A percentile compares a stretch with the other conserved stretches of the same genome.
Conservation (phyloP, 2,797 vertebrate genomes). For the Sebastes dallii region DNA sequence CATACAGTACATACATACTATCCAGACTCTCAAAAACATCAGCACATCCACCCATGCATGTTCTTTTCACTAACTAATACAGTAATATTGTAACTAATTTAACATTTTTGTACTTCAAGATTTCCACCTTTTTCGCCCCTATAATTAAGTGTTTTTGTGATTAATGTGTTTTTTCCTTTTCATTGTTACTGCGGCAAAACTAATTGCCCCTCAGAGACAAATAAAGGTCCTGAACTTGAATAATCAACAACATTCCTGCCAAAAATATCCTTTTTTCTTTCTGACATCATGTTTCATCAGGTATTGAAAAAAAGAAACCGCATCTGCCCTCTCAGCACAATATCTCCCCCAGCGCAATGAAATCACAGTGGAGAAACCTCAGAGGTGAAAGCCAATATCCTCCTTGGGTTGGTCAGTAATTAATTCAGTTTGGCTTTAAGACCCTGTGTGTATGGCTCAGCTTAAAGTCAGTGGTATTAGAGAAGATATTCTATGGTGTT, state of each 20-base stretch:
- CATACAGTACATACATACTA: not conserved
- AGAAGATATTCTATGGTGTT: not conserved
- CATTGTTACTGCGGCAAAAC: too few relatives aligned
- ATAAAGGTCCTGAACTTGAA: not conserved
- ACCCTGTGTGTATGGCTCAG: not conserved
- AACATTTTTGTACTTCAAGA: not conserved
- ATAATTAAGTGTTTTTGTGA: not conserved
- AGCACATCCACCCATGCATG: not conserved
- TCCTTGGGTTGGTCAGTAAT: not conserved
- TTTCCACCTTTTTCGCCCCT: not conserved
- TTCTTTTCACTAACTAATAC: not conserved
- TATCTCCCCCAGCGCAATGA: not conserved
- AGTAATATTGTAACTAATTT: not conserved
- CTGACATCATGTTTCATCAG: constrained; percentile 23
- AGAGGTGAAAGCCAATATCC: constrained; percentile 21
- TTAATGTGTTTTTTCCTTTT: too few relatives aligned
- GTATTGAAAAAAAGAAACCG: not conserved
- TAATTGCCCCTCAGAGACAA: too few relatives aligned
- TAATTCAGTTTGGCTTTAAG: constrained; percentile 21
- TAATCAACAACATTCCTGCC: not conserved
- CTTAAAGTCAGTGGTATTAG: not conserved
- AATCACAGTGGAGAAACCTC: constrained; percentile 1
- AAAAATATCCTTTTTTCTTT: not conserved
- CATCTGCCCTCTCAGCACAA: not conserved
- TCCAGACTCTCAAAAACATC: not conserved